Base-by-base conservation (phyloP, 1,140 invertebrate genomes). In the Pemphigus obesinymphae region DNA sequence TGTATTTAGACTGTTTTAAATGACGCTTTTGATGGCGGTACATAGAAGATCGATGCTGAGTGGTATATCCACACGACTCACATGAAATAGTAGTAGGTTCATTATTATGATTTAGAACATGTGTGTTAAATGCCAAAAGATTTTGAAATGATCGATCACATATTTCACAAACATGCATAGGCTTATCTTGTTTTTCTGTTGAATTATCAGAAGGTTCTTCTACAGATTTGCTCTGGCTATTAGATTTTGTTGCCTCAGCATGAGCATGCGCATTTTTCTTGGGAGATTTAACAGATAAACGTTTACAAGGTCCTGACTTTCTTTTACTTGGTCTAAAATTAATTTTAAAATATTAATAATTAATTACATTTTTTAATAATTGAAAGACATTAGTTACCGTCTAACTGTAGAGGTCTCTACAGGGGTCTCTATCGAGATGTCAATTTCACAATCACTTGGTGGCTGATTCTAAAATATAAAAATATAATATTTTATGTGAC, bases 61-160 rank as follows among this genome's bases (percentile, higher is more conserved):
- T 88, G 0, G 87, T 85, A 5, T 86, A 86, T 0, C 86, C 87
- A 72, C 88, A 89, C 5, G 87, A 84, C 58, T 88, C 87, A 82
- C 88, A 89, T 0, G 86, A 68, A 58, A 85, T 86, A 34, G 86
- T 87, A 10, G 81, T 29, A 55, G 63, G 81, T 55, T 82, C 81
- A 40, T 82, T 82, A 72, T 82, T 72, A 55, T 82, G 81, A 6
- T 70, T 82, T 43, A 53, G 17, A 5, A 70, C 68, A 40, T 82
- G 81, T 58, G 82, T 82, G 20, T 75, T 84, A 78, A 78, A 78
- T 26, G 75, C 75, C 23, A 78, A 78, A 58, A 78, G 75, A 78
- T 78, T 78, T 61, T 78, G 75, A 58, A 78, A 78, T 26, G 50
- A 23, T 5, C 75, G 50, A 78, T 78, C 75, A 61, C 75, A 78